Evolutionary conservation across 2,113 vertebrate species (phyloP), one percentile per base, ranked within the genome.

Genomic region (Micromys minutus): DNA sequence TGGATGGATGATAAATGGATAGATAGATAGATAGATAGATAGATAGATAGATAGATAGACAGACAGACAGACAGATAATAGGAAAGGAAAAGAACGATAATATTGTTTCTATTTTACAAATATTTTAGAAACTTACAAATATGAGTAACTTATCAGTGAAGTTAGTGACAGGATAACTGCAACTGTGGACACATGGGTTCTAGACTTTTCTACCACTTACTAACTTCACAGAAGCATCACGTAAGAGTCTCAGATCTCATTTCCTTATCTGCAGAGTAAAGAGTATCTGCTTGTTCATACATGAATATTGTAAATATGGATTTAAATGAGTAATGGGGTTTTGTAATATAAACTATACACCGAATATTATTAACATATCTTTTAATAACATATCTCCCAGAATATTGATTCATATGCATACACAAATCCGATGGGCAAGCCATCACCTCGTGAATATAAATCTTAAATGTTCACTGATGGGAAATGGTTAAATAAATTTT

Each of bases 241-340:
- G 29, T 39, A 17, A 10, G 0, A 4, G 59, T 93, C 47, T 95
- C 36, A 61, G 52, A 21, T 52, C 22, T 89, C 74, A 87, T 24
- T 39, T 74, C 85, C 12, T 21, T 52, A 94, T 88, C 86, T 29
- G 6, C 17, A 31, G 0, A 69, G 2, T 67, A 91, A 45, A 7
- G 79, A 84, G 36, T 57, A 84, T 74, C 50, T 72, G 26, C 36
- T n/a, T 95, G 77, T 29, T 84, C 42, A 57, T 1, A 72, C 24
- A 34, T 92, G 50, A 93, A 45, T 84, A 94, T 4, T 91, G 16
- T 67, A n/a, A 91, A 91, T 65, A 83, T 91, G 92, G 67, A 89
- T 36, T 89, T 90, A 79, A 8, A 85, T 39, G 12, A 24, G 39
- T 24, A 79, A 45, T 4, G n/a, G 42, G 13, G 17, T 34, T 89